Conservation (phyloP, 2,797 vertebrate genomes). For the Lepilemur ruficaudatus region DNA sequence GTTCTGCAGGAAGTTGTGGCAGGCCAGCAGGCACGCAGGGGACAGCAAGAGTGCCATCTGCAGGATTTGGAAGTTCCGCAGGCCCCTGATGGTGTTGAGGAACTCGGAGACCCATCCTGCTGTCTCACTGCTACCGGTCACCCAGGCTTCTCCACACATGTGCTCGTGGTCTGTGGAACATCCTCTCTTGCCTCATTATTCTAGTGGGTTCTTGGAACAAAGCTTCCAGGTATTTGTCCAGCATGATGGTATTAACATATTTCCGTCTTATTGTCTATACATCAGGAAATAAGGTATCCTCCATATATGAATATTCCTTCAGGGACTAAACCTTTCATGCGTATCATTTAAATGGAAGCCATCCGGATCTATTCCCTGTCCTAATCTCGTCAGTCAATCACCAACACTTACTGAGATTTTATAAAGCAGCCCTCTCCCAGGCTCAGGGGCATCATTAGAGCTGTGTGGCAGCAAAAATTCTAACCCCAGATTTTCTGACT, state of each 20-base stretch:
- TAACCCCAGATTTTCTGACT: not conserved
- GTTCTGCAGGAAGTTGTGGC: slow-evolving; percentile 92
- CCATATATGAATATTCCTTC: not conserved
- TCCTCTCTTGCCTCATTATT: not conserved
- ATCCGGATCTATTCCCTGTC: not conserved
- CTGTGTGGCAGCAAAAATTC: not conserved
- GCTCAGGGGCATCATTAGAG: not conserved
- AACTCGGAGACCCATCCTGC: slow-evolving; percentile 86
- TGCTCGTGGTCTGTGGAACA: not conserved
- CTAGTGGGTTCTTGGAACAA: not conserved
- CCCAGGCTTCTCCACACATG: not conserved
- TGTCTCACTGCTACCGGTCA: not conserved
- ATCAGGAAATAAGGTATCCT: not conserved
- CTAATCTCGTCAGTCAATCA: not conserved
- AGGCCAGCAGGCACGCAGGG: slow-evolving; percentile 87
- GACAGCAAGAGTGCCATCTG: slow-evolving; percentile 84
- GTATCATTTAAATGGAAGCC: not conserved
- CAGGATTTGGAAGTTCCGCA: slow-evolving; percentile 88
- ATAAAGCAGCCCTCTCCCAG: not conserved
- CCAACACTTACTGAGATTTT: not conserved
- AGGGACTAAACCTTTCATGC: not conserved
- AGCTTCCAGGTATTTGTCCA: not conserved
- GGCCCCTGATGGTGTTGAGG: slow-evolving; percentile 86
- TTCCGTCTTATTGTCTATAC: not conserved
- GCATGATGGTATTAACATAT: not conserved